A percentile compares a stretch with the other conserved stretches of the same genome.
Evolutionary conservation across 2,797 vertebrate genomes (phyloP).

Genomic region (Rallus crepitans): DNA sequence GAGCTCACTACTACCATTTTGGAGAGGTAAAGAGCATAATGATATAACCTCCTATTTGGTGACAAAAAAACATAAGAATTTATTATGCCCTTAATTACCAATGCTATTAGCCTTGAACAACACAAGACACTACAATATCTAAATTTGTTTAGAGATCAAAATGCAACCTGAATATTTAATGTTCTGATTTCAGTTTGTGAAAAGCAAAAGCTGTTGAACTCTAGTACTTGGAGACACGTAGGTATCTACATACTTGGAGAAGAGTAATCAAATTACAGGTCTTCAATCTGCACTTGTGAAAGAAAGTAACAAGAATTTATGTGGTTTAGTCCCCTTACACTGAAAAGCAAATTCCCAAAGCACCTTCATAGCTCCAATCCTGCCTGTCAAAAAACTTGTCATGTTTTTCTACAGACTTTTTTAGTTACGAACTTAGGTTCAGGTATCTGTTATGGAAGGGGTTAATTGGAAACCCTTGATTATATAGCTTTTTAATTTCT

Average conservation of each 20-base stretch:
- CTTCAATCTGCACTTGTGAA: neutral
- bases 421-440: neutral
- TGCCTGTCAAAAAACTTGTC: neutral
- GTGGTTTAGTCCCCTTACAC: neutral
- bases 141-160: neutral
- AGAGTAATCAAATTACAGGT: neutral
- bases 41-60: neutral
- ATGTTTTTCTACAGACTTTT: neutral
- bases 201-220: neutral
- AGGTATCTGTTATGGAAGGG: neutral
- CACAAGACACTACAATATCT: too few species aligned
- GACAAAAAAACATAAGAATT: neutral
- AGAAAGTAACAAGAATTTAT: neutral
- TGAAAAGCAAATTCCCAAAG: neutral
- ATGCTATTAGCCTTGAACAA: neutral
- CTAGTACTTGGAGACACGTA: neutral
- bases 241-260: neutral
- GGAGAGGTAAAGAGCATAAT: constrained; percentile 83
- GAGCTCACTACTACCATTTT: constrained; percentile 85
- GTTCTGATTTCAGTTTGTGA: neutral
- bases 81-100: neutral
- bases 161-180: neutral
- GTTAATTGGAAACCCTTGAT: neutral
- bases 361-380: neutral
- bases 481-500: neutral